Base-by-base conservation (phyloP, 2,888 invertebrate species). In the Caenorhabditis sp. region DNA sequence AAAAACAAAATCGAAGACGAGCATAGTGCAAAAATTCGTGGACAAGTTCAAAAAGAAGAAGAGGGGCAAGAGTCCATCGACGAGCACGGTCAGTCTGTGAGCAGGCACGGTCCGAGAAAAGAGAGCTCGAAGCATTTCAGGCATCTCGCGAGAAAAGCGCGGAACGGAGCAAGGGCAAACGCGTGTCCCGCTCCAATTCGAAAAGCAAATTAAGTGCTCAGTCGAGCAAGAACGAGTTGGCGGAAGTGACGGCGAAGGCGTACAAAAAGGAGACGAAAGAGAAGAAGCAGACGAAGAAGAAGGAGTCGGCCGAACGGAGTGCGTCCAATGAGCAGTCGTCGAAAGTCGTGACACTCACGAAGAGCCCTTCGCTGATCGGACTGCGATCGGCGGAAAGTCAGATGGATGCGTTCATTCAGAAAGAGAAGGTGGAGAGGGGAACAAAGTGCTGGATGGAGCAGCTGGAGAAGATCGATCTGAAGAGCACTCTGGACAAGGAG, bases 1-100 rank as follows among this genome's bases (percentile, higher is more conserved):
- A 20, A 70, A 53, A 43, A 70, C 32, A 17, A 70, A 59, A 46
- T 70, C 70, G 20, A 70, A 59, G 58, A 70, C 58, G 13, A 68
- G 27, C 17, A 27, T 70, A 13, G 20, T 70, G 59, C 52, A 59
- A 59, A 70, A 70, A 35, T 70, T 70, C 22, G 53, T 59, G n/a
- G 59, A 53, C 11, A 70, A 70, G 20, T 70, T 70, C 43, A 55
- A 46, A 39, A 62, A 71, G 61, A 62, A 55, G 56, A 62, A 55
- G 24, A 4, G 61, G 15, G n/a, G 22, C 27, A 55, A 41, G 45
- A 11, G 8, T 4, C 15, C 56, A 39, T 9, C 56, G 26, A 37
- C 71, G 48, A 30, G 37, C 17, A 30, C 50, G 52, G 48, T 46
- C 2, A 27, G 55, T 3, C 11, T 37, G 3, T 8, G 5, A 3